These are phyloP conservation scores for Phylloscopus trochilus DNA, from an alignment of 2,113 vertebrate genomes.

Conservation along the genomic window DNA sequence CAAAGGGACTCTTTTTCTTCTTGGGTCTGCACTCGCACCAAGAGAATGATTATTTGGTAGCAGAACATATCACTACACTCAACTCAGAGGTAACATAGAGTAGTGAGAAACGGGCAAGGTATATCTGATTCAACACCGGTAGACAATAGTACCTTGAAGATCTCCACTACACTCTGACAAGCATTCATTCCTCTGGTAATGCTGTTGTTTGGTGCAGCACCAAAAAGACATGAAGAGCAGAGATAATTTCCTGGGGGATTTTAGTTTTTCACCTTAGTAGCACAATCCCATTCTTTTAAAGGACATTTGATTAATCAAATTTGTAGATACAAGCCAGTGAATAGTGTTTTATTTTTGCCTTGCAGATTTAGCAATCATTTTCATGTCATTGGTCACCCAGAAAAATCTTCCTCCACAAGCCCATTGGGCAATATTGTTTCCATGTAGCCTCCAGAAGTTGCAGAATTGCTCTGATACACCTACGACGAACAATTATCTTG, in stretches of 20 bases:
- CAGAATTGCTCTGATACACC: background rate
- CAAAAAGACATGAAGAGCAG: background rate
- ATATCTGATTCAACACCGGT: background rate
- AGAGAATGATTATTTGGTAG: background rate
- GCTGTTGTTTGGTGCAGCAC: background rate
- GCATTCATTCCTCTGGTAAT: background rate
- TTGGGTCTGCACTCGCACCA: background rate
- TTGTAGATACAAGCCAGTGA: background rate
- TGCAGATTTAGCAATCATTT: background rate
- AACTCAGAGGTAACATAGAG: background rate
- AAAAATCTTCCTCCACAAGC: background rate
- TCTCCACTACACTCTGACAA: background rate
- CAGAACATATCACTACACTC: background rate
- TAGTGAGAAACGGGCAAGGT: background rate
- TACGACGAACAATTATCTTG: background rate
- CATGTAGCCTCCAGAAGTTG: background rate
- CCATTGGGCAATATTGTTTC: background rate
- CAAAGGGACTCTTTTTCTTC: background rate
- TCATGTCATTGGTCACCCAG: background rate
- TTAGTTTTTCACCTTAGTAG: background rate
- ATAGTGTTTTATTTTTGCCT: background rate
- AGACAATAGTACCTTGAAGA: background rate
- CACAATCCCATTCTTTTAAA: background rate
- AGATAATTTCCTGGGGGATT: background rate
- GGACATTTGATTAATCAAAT: background rate